Evolutionary conservation across 2,113 vertebrate species (phyloP), one percentile per base, ranked within the genome.

Genomic region (Prionailurus bengalensis): DNA sequence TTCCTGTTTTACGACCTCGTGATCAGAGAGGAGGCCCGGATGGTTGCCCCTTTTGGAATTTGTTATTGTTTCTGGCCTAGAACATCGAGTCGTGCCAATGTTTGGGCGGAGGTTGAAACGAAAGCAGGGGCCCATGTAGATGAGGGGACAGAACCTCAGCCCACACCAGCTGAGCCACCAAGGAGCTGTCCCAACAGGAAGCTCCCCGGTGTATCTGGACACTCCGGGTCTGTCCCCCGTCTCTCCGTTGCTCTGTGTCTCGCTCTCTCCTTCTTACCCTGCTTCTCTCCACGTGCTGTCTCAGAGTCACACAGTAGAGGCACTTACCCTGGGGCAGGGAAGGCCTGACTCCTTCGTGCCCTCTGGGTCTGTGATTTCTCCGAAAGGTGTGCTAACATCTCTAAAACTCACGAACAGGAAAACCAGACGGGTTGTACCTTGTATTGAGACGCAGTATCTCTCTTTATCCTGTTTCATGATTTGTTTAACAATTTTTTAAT

Each of bases 291-390:
- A 1, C 1, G 31, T 1, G 84, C 66, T 10, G 39, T 42, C 68
- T n/a, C 13, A 42, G 25, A 15, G 27, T 23, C 74, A 16, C 29
- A 0, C 5, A 29, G 36, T 4, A 53, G 19, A 29, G 0, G 1
- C 21, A 0, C 7, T 9, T 1, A 31, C 45, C 23, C 17, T 4
- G 4, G 4, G 5, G n/a, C 4, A 3, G 31, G 21, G 6, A 74
- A 73, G 19, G 2, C 65, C 3, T 1, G 11, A 1, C 0, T 1
- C 17, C 0, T 8, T 16, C 12, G 1, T 16, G 21, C 55, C 55
- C 14, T 0, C 55, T 5, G 33, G 31, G 17, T 21, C 78, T 61
- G 39, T 7, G 58, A 14, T 6, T 51, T n/a, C 73, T 53, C 65
- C 27, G 53, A 61, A 36, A 5, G 39, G 0, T 0, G 3, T 0